These are phyloP conservation scores for Antheraea mylitta DNA, from an alignment of 1,140 invertebrate genomes.

Conservation along the genomic window DNA sequence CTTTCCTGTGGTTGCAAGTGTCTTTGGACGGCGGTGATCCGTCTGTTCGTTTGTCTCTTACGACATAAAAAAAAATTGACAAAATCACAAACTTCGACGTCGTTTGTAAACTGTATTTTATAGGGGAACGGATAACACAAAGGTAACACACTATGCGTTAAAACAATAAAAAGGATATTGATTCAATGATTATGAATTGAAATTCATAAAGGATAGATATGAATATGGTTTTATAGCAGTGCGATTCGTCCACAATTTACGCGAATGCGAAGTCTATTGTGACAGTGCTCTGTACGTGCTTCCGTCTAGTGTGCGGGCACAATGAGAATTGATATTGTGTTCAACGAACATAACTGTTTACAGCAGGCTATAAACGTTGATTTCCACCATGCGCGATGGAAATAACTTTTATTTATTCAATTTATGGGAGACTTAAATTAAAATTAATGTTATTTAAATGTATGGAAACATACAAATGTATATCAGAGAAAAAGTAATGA, in stretches of 20 bases:
- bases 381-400: not conserved
- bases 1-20: too few species aligned
- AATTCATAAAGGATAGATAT: too few species aligned
- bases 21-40: too few species aligned
- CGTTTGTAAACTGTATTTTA: too few species aligned
- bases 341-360: not conserved
- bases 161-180: too few species aligned
- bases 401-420: not conserved
- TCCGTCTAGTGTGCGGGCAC: constrained; percentile 16
- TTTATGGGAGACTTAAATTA: not conserved
- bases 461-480: not conserved
- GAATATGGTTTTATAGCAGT: too few species aligned
- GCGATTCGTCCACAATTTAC: constrained; percentile 1
- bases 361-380: constrained; percentile 1
- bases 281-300: constrained; percentile 17
- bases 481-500: not conserved
- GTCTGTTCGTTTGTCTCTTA: too few species aligned
- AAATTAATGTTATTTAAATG: not conserved
- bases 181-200: too few species aligned
- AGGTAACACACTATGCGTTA: too few species aligned
- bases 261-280: constrained; percentile 16
- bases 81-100: too few species aligned
- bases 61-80: too few species aligned
- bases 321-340: constrained; percentile 22
- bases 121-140: too few species aligned